These are phyloP conservation scores for Thymelicus lineola DNA, from an alignment of 2,888 invertebrate species.

Conservation along the genomic window DNA sequence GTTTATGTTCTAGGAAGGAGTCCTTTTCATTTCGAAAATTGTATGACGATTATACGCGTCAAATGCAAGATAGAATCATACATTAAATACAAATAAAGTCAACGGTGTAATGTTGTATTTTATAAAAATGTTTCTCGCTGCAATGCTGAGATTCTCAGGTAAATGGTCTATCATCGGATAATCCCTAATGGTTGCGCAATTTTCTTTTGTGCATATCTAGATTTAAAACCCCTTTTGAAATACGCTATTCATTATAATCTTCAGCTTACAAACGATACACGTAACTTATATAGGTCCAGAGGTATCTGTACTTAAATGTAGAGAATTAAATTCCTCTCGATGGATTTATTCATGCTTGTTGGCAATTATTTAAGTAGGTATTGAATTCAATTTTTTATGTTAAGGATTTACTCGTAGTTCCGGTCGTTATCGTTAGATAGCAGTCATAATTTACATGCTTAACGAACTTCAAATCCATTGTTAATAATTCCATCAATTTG, in stretches of 20 bases:
- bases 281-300: not conserved
- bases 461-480: too few relatives aligned
- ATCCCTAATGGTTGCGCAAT: constrained; percentile 28
- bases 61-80: too few relatives aligned
- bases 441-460: too few relatives aligned
- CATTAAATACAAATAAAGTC: not conserved
- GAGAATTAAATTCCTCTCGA: not conserved
- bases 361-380: too few relatives aligned
- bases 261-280: not conserved
- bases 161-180: constrained; percentile 24
- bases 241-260: constrained; percentile 29
- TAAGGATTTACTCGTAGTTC: too few relatives aligned
- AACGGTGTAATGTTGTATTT: not conserved
- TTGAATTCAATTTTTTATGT: too few relatives aligned
- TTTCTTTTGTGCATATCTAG: constrained; percentile 23
- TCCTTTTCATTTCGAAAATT: too few relatives aligned
- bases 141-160: constrained; percentile 14
- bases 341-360: not conserved
- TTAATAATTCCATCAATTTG: too few relatives aligned
- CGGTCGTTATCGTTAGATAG: too few relatives aligned
- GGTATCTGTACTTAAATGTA: not conserved
- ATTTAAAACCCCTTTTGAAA: constrained; percentile 10
- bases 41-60: too few relatives aligned
- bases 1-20: too few relatives aligned
- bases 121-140: not conserved